Evolutionary conservation across 2,888 invertebrate genomes (phyloP).

Genomic region (Unio pictorum): DNA sequence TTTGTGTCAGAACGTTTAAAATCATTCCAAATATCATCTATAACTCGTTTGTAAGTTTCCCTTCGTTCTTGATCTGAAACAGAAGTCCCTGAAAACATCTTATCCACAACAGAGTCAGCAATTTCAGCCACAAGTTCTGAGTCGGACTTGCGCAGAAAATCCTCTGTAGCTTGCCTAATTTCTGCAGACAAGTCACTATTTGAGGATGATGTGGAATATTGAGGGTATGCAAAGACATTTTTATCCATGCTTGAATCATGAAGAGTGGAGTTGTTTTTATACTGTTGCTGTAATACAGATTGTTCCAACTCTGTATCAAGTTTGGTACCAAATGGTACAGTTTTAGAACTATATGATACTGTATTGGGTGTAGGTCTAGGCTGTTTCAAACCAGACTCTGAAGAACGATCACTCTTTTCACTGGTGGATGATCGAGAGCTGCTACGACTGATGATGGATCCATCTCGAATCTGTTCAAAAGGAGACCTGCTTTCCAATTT

Average conservation of each 20-base stretch:
- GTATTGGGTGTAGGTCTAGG: too few relatives aligned
- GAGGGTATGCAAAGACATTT: too few relatives aligned
- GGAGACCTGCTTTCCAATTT: not conserved
- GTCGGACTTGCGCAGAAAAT: slow-evolving; percentile 36
- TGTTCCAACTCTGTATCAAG: too few relatives aligned
- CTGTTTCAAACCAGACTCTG: not conserved
- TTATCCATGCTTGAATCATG: too few relatives aligned
- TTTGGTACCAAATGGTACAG: too few relatives aligned
- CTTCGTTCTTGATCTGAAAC: slow-evolving; percentile 25
- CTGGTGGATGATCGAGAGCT: slow-evolving; percentile 51
- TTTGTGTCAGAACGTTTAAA: slow-evolving; percentile 34
- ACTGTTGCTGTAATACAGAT: too few relatives aligned
- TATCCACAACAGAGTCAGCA: slow-evolving; percentile 40
- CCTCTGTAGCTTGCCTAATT: slow-evolving; percentile 27
- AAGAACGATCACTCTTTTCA: slow-evolving; percentile 29
- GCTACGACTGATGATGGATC: slow-evolving; percentile 33
- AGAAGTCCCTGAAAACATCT: slow-evolving; percentile 31
- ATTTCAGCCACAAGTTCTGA: slow-evolving; percentile 37
- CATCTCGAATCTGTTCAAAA: slow-evolving; percentile 4
- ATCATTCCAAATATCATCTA: slow-evolving; percentile 41
- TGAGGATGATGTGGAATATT: too few relatives aligned
- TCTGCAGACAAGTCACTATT: slow-evolving; percentile 33
- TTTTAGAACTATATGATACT: too few relatives aligned
- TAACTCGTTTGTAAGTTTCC: slow-evolving; percentile 29
- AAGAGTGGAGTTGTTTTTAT: too few relatives aligned